Conservation (phyloP, 2,888 invertebrate species). For the Habrosyne pyritoides region DNA sequence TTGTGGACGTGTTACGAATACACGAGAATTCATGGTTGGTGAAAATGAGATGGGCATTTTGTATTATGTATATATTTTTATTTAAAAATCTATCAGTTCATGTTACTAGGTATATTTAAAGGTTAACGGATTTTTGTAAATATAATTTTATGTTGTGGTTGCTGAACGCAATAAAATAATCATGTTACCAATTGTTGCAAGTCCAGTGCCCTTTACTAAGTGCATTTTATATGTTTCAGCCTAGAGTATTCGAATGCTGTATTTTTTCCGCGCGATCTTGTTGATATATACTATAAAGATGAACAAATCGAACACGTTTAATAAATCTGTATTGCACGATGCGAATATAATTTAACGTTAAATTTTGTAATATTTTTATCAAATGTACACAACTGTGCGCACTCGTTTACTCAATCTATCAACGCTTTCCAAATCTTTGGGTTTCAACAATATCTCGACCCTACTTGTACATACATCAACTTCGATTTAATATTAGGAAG, state of each 20-base stretch:
- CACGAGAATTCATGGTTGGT: conserved; percentile 23
- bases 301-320: conserved; percentile 11
- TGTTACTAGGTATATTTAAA: conserved; percentile 53
- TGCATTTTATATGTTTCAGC: conserved; percentile 26
- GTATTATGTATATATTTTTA: conserved; percentile 58
- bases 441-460: background rate
- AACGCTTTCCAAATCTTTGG: background rate
- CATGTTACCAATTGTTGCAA: conserved; percentile 62
- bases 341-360: conserved; percentile 5
- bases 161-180: conserved; percentile 47
- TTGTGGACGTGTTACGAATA: conserved; percentile 12
- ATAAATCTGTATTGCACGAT: conserved; percentile 5
- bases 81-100: conserved; percentile 45
- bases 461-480: background rate
- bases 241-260: conserved; percentile 20
- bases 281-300: conserved; percentile 11
- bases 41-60: conserved; percentile 56
- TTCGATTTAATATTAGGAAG: background rate
- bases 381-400: background rate
- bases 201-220: conserved; percentile 48
- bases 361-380: background rate
- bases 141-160: conserved; percentile 66
- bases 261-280: conserved; percentile 10
- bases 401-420: background rate
- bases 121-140: conserved; percentile 72